Base-by-base conservation (phyloP, 2,888 invertebrate species). In the Eupithecia pulchellata region DNA sequence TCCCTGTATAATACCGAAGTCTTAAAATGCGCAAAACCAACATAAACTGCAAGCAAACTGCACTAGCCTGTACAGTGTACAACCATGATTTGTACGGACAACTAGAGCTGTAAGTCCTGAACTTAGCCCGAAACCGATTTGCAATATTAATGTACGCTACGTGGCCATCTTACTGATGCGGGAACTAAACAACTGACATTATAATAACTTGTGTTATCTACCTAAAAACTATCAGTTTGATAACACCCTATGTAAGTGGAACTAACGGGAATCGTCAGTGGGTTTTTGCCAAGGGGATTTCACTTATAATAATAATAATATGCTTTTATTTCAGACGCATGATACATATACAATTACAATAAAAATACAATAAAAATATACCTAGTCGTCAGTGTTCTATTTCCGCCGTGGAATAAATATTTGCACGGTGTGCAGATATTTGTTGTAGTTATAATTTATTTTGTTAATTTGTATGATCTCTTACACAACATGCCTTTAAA, bases 141-240 rank as follows among this genome's bases (percentile, higher is more conserved):
- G 88, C 87, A 87, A 89, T 91, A 91, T 91, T 91, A 91, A 91
- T 91, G 91, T 87, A 82, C 82, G 82, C 87, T 85, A 91, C 91
- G 91, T 89, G 91, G 86, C 83, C 84, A 86, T 87, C 86, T 86
- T 90, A 87, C 89, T 86, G 87, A 91, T 91, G 86, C 82, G 76
- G 77, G 66, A 72, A 78, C 75, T 78, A 78, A 80, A 79, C 79
- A 79, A 79, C 79, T 79, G 74, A 77, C 79, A 79, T 80, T 79
- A 79, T 76, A 77, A 77, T 79, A 78, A 78, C 74, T 75, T 74
- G 75, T 74, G 72, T 75, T 78, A 78, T 78, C 78, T 75, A 64
- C 68, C 72, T 74, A 67, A 65, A 74, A 77, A 77, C 72, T 73
- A 78, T 77, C 73, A 75, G 74, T 73, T 73, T 75, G 75, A 78